Evolutionary conservation across 2,113 vertebrate species (phyloP).

Genomic region (Protomyctophum bolini): DNA sequence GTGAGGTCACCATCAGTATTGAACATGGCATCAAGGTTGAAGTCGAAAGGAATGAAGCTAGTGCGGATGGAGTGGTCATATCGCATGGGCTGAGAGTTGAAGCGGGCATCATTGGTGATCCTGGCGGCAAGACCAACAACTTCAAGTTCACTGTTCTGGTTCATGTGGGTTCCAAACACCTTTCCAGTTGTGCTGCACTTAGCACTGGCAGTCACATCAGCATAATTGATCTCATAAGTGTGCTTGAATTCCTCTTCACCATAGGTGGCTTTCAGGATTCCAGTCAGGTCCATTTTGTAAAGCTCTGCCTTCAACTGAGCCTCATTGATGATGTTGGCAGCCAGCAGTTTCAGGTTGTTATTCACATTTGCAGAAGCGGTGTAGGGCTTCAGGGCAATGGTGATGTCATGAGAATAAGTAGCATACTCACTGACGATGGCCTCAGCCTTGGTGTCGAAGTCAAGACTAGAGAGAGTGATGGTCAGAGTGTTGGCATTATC

Average conservation of each 20-base stretch:
- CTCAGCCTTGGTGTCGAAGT: constrained; percentile 83
- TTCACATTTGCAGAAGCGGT: constrained; percentile 77
- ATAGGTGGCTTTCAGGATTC: constrained; percentile 80
- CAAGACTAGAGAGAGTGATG: constrained; percentile 78
- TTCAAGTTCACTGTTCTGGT: constrained; percentile 81
- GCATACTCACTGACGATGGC: constrained; percentile 74
- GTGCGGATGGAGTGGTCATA: constrained; percentile 83
- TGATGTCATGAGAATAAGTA: constrained; percentile 84
- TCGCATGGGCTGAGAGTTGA: constrained; percentile 81
- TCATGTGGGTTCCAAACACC: constrained; percentile 80
- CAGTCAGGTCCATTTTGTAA: constrained; percentile 83
- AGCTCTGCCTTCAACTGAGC: constrained; percentile 81
- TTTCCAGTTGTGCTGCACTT: constrained; percentile 87
- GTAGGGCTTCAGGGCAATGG: constrained; percentile 79
- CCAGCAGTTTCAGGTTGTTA: constrained; percentile 81
- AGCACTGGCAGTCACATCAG: constrained; percentile 77
- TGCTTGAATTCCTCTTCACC: constrained; percentile 85
- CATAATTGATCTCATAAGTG: constrained; percentile 80
- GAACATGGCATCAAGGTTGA: constrained; percentile 84
- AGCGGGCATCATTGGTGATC: constrained; percentile 79
- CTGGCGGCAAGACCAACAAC: constrained; percentile 83
- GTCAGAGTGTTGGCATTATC: constrained; percentile 82
- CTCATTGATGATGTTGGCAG: constrained; percentile 76
- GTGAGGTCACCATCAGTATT: constrained; percentile 84
- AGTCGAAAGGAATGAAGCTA: constrained; percentile 81